These are phyloP conservation scores for Anastrepha obliqua DNA, from an alignment of 1,140 invertebrate genomes.

Conservation along the genomic window DNA sequence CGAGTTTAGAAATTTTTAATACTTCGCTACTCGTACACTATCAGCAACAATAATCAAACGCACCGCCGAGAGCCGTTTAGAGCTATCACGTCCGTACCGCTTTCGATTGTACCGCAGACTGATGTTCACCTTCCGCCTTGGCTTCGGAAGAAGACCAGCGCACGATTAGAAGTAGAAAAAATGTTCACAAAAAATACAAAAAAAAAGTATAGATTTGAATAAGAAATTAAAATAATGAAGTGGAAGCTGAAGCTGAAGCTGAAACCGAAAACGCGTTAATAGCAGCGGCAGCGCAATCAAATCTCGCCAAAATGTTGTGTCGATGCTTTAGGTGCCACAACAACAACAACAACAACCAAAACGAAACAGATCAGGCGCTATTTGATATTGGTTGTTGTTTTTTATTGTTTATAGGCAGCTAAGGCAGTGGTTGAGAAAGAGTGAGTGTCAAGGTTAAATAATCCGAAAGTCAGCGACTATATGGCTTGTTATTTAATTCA, in stretches of 20 bases:
- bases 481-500: constrained; percentile 29
- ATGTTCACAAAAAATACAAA: constrained; percentile 56
- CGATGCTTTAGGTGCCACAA: background rate
- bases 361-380: constrained; percentile 13
- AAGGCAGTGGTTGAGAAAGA: constrained; percentile 61
- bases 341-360: background rate
- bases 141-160: constrained; percentile 71
- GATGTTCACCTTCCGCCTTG: constrained; percentile 61
- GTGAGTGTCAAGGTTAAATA: constrained; percentile 73
- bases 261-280: constrained; percentile 56
- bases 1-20: no score
- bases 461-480: constrained; percentile 41
- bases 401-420: constrained; percentile 56
- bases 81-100: constrained; percentile 62
- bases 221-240: constrained; percentile 54
- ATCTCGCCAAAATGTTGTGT: constrained; percentile 21
- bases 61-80: background rate
- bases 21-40: background rate
- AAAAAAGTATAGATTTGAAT: constrained; percentile 60
- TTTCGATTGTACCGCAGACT: constrained; percentile 68
- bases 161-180: constrained; percentile 41
- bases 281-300: constrained; percentile 49
- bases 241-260: constrained; percentile 9
- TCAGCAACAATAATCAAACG: background rate
- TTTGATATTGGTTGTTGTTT: background rate